Conservation (phyloP, 1,140 invertebrate genomes). For the Homarus americanus region DNA sequence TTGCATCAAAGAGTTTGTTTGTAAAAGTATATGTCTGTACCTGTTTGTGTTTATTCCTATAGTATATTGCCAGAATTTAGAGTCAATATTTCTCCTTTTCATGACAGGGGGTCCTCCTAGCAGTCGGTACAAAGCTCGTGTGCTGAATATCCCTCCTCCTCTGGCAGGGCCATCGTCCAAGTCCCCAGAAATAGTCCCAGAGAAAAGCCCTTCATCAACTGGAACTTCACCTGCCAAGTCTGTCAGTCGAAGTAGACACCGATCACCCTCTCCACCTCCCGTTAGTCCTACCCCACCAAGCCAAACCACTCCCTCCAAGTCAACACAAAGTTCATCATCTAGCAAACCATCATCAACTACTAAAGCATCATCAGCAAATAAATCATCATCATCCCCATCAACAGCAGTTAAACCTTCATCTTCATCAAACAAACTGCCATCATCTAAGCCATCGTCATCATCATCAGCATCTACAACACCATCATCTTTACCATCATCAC, state of each 20-base stretch:
- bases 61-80: too few species aligned
- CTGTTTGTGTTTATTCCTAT: neutral
- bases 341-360: slow-evolving; percentile 15
- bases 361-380: slow-evolving; percentile 6
- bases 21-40: neutral
- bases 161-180: slow-evolving; percentile 52
- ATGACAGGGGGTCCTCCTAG: slow-evolving; percentile 77
- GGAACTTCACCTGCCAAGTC: slow-evolving; percentile 51
- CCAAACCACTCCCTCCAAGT: slow-evolving; percentile 32
- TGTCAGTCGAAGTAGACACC: slow-evolving; percentile 32
- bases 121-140: slow-evolving; percentile 80
- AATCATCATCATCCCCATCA: slow-evolving; percentile 9
- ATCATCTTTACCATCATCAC: neutral
- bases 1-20: neutral
- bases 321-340: slow-evolving; percentile 30
- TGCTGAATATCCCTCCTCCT: slow-evolving; percentile 78
- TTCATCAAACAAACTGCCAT: neutral
- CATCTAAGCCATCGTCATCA: slow-evolving; percentile 20
- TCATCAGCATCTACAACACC: neutral
- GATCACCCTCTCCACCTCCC: slow-evolving; percentile 44
- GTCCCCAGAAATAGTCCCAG: slow-evolving; percentile 46
- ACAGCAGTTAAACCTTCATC: neutral
- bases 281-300: slow-evolving; percentile 17
- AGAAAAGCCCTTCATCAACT: slow-evolving; percentile 42
- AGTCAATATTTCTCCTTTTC: neutral